phyloP scores from a whole-genome alignment of 2,888 invertebrate genomes.

The Hyppa rectilinea region DNA sequence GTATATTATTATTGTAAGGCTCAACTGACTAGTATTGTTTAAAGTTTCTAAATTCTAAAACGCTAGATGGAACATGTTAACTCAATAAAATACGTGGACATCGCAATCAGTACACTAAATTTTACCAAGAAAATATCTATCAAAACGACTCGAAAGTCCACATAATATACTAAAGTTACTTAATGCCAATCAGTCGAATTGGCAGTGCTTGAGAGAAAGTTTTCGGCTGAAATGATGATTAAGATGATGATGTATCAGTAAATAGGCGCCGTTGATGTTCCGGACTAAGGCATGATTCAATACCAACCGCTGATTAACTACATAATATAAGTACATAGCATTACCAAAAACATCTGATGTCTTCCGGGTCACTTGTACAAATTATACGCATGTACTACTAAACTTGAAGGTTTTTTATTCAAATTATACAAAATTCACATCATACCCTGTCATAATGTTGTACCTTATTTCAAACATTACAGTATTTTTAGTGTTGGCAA shows the following conservation, averaged over 20 bases:
- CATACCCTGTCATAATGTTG: constrained; percentile 71
- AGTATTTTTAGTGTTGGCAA: constrained; percentile 75
- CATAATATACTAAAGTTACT: too few relatives aligned
- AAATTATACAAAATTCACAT: constrained; percentile 82
- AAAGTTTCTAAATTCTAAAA: constrained; percentile 4
- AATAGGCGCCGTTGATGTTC: too few relatives aligned
- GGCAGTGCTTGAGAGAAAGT: too few relatives aligned
- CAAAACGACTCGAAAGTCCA: too few relatives aligned
- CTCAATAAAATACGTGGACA: background rate
- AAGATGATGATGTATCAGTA: too few relatives aligned
- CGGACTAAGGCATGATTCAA: too few relatives aligned
- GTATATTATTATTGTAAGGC: background rate
- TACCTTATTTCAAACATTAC: constrained; percentile 76
- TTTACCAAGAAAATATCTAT: too few relatives aligned
- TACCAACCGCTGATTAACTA: background rate
- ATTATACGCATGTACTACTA: constrained; percentile 51
- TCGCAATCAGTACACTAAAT: too few relatives aligned
- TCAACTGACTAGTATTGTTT: background rate
- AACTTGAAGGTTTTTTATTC: constrained; percentile 73
- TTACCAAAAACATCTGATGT: constrained; percentile 60
- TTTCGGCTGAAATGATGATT: too few relatives aligned
- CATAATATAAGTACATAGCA: constrained; percentile 18
- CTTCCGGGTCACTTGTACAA: constrained; percentile 21
- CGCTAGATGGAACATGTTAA: background rate
- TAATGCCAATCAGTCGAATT: too few relatives aligned